Conservation (phyloP, 2,888 invertebrate species). For the Leptarthrus brevirostris region DNA sequence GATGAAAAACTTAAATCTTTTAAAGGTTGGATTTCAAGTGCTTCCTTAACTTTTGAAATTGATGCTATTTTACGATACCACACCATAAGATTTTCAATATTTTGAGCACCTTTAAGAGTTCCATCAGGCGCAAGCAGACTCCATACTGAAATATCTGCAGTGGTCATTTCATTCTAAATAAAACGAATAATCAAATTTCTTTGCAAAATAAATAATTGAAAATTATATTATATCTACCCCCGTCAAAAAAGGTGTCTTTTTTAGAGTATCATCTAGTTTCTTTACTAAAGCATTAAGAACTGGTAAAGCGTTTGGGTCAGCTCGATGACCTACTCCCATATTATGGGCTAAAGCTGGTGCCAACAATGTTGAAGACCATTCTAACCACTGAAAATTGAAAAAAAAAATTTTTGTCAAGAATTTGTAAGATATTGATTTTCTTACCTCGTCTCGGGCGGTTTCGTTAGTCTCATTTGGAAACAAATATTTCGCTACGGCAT, state of each 20-base stretch:
- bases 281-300: slow-evolving; percentile 70
- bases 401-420: no score
- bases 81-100: slow-evolving; percentile 69
- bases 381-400: slow-evolving; percentile 70
- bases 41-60: slow-evolving; percentile 70
- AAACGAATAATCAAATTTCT: background rate
- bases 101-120: slow-evolving; percentile 71
- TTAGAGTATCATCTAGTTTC: slow-evolving; percentile 70
- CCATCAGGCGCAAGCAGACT: slow-evolving; percentile 77
- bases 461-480: slow-evolving; percentile 68
- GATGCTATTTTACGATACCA: slow-evolving; percentile 74
- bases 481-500: slow-evolving; percentile 77
- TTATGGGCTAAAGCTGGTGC: slow-evolving; percentile 71
- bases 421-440: no score
- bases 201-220: no score
- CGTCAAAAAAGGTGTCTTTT: slow-evolving; percentile 70
- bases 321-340: slow-evolving; percentile 68
- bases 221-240: slow-evolving; percentile 67
- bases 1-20: slow-evolving; percentile 63
- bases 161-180: slow-evolving; percentile 72
- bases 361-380: slow-evolving; percentile 74
- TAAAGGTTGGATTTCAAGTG: slow-evolving; percentile 63
- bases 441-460: slow-evolving; percentile 65
- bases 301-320: slow-evolving; percentile 71
- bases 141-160: slow-evolving; percentile 81